Conservation (phyloP, 1,140 invertebrate species). For the Coenobita brevimanus region DNA sequence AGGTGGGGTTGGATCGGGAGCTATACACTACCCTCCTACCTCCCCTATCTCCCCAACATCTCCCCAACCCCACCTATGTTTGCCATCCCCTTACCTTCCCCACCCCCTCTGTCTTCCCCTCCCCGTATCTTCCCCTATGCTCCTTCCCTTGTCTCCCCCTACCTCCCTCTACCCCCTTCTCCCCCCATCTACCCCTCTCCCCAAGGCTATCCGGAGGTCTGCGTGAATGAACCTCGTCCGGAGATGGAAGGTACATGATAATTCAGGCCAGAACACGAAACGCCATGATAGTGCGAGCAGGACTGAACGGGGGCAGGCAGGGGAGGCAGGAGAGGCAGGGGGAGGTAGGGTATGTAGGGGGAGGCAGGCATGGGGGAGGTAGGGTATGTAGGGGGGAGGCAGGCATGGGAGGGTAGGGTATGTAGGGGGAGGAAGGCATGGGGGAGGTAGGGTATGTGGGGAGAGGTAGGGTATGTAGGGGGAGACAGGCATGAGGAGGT, state of each 20-base stretch:
- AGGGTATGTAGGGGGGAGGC: slow-evolving; percentile 8
- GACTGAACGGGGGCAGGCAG: background rate
- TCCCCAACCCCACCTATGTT: too few relatives aligned
- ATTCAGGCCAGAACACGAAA: slow-evolving; percentile 32
- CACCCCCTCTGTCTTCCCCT: too few relatives aligned
- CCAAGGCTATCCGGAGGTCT: slow-evolving; percentile 18
- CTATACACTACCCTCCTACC: too few relatives aligned
- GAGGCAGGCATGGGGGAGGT: background rate
- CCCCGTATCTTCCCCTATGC: too few relatives aligned
- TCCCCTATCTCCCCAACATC: too few relatives aligned
- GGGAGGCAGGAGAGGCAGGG: background rate
- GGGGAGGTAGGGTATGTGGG: slow-evolving; percentile 15
- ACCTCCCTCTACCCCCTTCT: too few relatives aligned
- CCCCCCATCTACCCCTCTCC: background rate
- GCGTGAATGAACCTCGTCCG: slow-evolving; percentile 36
- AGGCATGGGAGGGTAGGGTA: too few relatives aligned
- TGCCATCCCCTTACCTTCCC: too few relatives aligned
- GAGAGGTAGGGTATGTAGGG: too few relatives aligned
- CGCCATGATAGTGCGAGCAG: slow-evolving; percentile 33
- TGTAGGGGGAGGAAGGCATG: too few relatives aligned
- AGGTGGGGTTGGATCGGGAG: too few relatives aligned
- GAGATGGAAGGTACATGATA: slow-evolving; percentile 35
- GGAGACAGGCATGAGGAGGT: background rate
- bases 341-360: slow-evolving; percentile 7
- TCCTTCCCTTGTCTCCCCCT: too few relatives aligned